Base-by-base conservation (phyloP, 2,888 invertebrate genomes). In the Drosophila mulleri region DNA sequence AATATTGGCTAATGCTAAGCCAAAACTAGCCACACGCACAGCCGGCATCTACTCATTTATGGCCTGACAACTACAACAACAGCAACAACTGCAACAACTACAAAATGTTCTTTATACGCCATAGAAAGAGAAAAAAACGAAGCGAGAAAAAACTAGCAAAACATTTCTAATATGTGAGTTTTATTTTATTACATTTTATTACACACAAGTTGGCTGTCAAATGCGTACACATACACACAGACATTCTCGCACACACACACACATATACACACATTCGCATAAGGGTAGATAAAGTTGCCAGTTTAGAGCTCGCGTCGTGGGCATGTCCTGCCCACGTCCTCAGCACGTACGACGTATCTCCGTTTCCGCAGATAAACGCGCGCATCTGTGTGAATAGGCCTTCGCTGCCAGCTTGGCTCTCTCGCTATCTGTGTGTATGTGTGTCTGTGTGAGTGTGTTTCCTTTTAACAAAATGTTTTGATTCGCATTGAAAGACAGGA, bases 121-220 rank as follows among this genome's bases (percentile, higher is more conserved):
- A 39, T 11, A 45, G 20, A 53, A 45, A 52, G 47, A 6, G 26
- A 26, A 56, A 47, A 29, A 14, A 41, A n/a, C 5, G n/a, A 16
- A 52, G 16, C n/a, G 11, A 32, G 18, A 50, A 48, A 50, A 50
- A 29, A 48, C 59, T 65, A 59, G 72, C 70, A 82, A 73, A 83
- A 73, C 82, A 86, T 83, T 83, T 86, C 83, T 87, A 87, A 86
- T 88, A 86, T 82, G 88, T 70, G 83, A 83, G 82, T 86, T 86
- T 86, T 86, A 86, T 86, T 86, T 86, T 88, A 86, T 86, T 88
- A 86, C 86, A 86, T 86, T 88, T 88, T 86, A 86, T 88, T 85
- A 72, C 88, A 81, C 82, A 86, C 81, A 86, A 86, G 86, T 83
- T 83, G 81, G 83, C 83, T 82, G 82, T 77, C 75, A 87, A 84